phyloP scores from a whole-genome alignment of 2,888 invertebrate species.

The Tipula lateralis region DNA sequence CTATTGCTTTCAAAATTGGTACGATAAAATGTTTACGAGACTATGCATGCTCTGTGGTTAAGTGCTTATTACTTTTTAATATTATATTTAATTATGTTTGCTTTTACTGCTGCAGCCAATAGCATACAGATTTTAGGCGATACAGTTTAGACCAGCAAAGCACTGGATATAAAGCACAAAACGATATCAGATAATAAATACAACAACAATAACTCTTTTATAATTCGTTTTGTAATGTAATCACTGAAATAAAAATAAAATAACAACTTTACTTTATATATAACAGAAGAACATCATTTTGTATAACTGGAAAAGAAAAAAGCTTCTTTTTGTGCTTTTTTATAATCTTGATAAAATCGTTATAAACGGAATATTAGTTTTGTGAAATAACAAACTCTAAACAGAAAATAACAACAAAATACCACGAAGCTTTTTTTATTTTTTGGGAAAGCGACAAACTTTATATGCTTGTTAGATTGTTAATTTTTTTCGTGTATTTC shows the following conservation, averaged over 20 bases:
- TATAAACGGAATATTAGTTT: slow-evolving; percentile 16
- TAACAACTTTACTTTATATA: background rate
- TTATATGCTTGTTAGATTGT: slow-evolving; percentile 9
- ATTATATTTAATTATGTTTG: too few species aligned
- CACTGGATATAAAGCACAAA: background rate
- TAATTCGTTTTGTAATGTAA: background rate
- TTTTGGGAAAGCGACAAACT: background rate
- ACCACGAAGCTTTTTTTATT: background rate
- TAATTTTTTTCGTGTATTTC: background rate
- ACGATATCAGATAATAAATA: background rate
- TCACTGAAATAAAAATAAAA: slow-evolving; percentile 9
- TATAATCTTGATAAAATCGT: slow-evolving; percentile 15
- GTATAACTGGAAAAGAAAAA: background rate
- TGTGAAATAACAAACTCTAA: background rate
- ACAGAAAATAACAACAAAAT: background rate
- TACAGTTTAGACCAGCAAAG: background rate
- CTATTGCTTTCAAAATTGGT: too few species aligned
- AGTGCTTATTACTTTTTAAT: too few species aligned
- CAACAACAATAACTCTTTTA: background rate
- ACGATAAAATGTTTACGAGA: too few species aligned
- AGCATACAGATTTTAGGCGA: too few species aligned
- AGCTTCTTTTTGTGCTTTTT: background rate
- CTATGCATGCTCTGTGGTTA: too few species aligned
- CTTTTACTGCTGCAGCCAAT: background rate
- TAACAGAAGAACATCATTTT: background rate